Conservation (phyloP, 2,113 vertebrate genomes). For the Dinomys branickii region DNA sequence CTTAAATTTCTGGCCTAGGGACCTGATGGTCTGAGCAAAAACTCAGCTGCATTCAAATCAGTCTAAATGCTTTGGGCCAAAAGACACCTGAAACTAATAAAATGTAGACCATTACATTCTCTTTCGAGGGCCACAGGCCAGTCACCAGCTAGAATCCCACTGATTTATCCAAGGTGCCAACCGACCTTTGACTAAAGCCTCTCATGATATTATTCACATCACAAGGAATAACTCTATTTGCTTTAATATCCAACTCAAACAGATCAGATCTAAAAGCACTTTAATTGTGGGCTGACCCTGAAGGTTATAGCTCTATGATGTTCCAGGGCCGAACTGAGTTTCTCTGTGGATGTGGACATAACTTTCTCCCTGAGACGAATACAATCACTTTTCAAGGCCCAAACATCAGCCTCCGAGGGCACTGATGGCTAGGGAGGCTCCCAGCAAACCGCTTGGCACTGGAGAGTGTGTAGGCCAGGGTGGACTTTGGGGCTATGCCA, state of each 20-base stretch:
- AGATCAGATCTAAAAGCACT: slow-evolving; percentile 47
- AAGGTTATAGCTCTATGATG: slow-evolving; percentile 84
- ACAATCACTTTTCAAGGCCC: not conserved
- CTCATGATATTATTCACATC: not conserved
- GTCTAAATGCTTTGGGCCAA: slow-evolving; percentile 25
- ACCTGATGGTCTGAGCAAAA: not conserved
- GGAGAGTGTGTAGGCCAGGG: not conserved
- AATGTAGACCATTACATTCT: not conserved
- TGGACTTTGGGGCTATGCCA: not conserved
- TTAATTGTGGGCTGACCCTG: slow-evolving; percentile 70
- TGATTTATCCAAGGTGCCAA: slow-evolving; percentile 58
- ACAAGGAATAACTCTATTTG: slow-evolving; percentile 75
- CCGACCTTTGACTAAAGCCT: slow-evolving; percentile 72
- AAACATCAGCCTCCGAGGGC: not conserved
- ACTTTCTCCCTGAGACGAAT: not conserved
- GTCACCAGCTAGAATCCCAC: slow-evolving; percentile 37
- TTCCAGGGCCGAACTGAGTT: not conserved
- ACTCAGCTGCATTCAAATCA: not conserved
- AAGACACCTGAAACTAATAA: slow-evolving; percentile 44
- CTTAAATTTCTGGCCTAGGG: not conserved
- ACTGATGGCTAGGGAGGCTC: too few species aligned
- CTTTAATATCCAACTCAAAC: slow-evolving; percentile 82
- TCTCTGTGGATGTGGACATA: not conserved
- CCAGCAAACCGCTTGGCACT: too few species aligned
- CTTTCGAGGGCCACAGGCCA: not conserved